Base-by-base conservation (phyloP, 2,888 invertebrate species). In the Apoda limacodes region DNA sequence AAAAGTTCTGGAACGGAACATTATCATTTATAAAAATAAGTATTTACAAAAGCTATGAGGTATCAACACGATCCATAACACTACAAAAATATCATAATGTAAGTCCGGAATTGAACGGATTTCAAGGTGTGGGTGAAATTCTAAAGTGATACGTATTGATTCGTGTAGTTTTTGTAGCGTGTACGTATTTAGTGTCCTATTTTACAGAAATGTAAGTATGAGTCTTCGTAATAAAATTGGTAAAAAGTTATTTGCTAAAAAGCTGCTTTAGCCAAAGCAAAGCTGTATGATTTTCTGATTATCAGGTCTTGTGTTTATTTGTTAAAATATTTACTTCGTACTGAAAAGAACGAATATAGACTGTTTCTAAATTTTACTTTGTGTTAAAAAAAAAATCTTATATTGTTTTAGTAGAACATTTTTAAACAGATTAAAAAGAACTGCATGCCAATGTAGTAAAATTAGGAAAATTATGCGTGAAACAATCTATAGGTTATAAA, bases 261-360 rank as follows among this genome's bases (percentile, higher is more conserved):
- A 75, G 75, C 74, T 58, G 70, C 71, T 58, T 68, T 57, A 72
- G 75, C 70, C 41, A 37, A 76, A 76, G 75, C 75, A 54, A 67
- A 74, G 70, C 58, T 48, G 53, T 45, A 44, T 39, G 32, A 38
- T 32, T 44, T 40, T 33, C 33, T 38, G 37, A 42, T 42, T 40
- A 37, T 32, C 40, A 37, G 37, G 15, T 13, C 39, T 37, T 19
- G 42, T 40, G 42, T 46, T 32, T 15, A 30, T 39, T 28, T 48
- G 27, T 42, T 42, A 32, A 28, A 7, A 13, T 19, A 25, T 47
- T n/a, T n/a, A n/a, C n/a, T n/a, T n/a, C n/a, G n/a, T n/a, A n/a
- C n/a, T n/a, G n/a, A n/a, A 14, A 9, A 29, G 15, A 14, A 21
- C 13, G n/a, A 17, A 21, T 42, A 48, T 46, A 47, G 47, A 50